Evolutionary conservation across 2,888 invertebrate species (phyloP).

Genomic region (Mamestra brassicae): DNA sequence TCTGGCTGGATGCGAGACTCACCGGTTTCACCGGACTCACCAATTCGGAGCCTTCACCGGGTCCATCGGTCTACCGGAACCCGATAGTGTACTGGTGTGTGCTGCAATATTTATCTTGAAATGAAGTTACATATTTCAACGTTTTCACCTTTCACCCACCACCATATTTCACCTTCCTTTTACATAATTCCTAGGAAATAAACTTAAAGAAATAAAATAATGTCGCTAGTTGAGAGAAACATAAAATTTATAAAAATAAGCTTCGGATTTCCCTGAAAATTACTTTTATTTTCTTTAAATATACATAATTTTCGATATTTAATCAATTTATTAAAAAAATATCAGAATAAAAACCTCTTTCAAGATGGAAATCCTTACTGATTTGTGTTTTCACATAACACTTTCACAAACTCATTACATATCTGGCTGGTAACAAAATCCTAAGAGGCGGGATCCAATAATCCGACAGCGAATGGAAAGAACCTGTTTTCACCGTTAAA

Average conservation of each 20-base stretch:
- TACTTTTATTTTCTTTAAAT: no score
- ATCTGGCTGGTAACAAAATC: conserved; percentile 42
- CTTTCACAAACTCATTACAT: conserved; percentile 32
- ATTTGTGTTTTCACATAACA: conserved; percentile 25
- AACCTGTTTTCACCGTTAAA: conserved; percentile 60
- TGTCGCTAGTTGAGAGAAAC: not conserved
- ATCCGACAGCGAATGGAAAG: conserved; percentile 64
- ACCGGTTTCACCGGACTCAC: no score
- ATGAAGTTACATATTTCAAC: no score
- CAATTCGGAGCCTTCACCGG: no score
- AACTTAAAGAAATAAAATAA: not conserved
- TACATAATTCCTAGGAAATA: not conserved
- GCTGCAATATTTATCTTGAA: no score
- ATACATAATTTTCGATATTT: no score
- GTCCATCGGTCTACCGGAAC: no score
- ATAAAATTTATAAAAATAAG: not conserved
- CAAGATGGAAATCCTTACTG: not conserved
- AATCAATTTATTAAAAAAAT: not conserved
- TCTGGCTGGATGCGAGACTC: no score
- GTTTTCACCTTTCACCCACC: no score
- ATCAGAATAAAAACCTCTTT: not conserved
- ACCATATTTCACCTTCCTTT: not conserved
- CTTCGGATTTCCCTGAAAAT: no score
- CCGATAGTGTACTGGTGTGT: no score
- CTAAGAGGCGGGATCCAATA: conserved; percentile 58